phyloP scores from a whole-genome alignment of 2,797 vertebrate species.

The Malacoctenus gilli region DNA sequence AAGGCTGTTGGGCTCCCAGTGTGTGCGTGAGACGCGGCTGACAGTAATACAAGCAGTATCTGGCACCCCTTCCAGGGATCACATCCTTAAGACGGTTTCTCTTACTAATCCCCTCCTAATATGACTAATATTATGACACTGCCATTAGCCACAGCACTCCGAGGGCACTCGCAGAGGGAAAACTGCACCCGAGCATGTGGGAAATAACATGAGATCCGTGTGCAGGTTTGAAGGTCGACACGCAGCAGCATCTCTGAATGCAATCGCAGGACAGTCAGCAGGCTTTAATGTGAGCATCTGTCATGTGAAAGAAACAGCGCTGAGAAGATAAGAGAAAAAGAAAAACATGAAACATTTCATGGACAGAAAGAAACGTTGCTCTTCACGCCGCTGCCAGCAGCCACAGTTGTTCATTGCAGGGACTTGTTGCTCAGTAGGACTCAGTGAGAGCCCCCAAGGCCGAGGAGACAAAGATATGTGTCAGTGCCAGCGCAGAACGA shows the following conservation, averaged over 20 bases:
- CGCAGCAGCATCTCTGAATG: too few relatives aligned
- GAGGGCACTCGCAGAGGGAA: constrained; percentile 35
- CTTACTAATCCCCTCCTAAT: constrained; percentile 75
- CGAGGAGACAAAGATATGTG: constrained; percentile 30
- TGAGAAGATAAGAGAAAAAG: constrained; percentile 4
- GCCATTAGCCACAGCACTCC: constrained; percentile 64
- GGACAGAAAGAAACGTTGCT: constrained; percentile 18
- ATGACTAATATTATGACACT: constrained; percentile 76
- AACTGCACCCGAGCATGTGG: not conserved
- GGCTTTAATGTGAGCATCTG: too few relatives aligned
- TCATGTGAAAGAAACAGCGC: constrained; percentile 2
- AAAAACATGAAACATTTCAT: constrained; percentile 17
- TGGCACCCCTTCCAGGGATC: constrained; percentile 68
- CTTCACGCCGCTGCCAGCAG: constrained; percentile 21
- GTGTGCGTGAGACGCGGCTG: constrained; percentile 56
- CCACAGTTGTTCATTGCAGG: constrained; percentile 33
- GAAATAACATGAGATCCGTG: constrained; percentile 2
- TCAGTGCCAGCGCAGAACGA: constrained; percentile 29
- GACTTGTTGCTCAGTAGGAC: constrained; percentile 31
- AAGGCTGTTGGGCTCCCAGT: constrained; percentile 56
- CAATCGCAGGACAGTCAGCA: too few relatives aligned
- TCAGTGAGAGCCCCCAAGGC: constrained; percentile 20
- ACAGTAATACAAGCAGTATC: constrained; percentile 75
- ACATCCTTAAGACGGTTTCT: constrained; percentile 72
- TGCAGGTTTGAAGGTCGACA: too few relatives aligned